Evolutionary conservation across 2,888 invertebrate species (phyloP).

Genomic region (Pollenia angustigena): DNA sequence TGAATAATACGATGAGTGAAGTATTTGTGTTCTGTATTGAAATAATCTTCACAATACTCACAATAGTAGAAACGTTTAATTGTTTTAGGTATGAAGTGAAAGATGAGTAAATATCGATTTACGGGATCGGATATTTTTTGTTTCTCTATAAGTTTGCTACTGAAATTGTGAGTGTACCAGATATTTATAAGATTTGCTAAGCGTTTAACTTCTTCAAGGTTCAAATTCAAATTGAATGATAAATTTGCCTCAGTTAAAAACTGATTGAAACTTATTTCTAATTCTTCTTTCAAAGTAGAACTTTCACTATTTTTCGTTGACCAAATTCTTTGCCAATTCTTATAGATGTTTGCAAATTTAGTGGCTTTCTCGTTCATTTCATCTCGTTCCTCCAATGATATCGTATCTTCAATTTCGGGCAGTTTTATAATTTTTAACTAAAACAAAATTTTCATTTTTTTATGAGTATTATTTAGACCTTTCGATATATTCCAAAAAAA

Average conservation of each 20-base stretch:
- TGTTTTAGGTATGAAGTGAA: constrained; percentile 76
- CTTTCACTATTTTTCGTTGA: constrained; percentile 49
- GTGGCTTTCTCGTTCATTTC: constrained; percentile 72
- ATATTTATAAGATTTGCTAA: constrained; percentile 76
- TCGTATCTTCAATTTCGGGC: constrained; percentile 70
- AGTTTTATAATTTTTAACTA: constrained; percentile 75
- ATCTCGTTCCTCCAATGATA: constrained; percentile 70
- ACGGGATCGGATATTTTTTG: constrained; percentile 36
- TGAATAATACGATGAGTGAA: constrained; percentile 74
- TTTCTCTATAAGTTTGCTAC: constrained; percentile 74
- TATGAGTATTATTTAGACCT: not conserved
- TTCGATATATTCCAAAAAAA: not conserved
- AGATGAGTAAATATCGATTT: constrained; percentile 74
- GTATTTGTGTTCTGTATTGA: constrained; percentile 71
- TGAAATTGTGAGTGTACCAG: constrained; percentile 75
- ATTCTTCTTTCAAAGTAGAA: not conserved
- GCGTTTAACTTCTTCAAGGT: constrained; percentile 75
- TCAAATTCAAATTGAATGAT: constrained; percentile 36
- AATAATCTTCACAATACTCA: constrained; percentile 76
- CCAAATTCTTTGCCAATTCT: constrained; percentile 73
- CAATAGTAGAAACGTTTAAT: constrained; percentile 74
- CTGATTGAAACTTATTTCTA: constrained; percentile 50
- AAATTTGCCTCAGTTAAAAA: constrained; percentile 71
- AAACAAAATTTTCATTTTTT: not conserved
- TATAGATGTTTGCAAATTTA: constrained; percentile 73